These are phyloP conservation scores for Phasianus colchicus DNA, from an alignment of 2,113 vertebrate genomes.

Conservation along the genomic window DNA sequence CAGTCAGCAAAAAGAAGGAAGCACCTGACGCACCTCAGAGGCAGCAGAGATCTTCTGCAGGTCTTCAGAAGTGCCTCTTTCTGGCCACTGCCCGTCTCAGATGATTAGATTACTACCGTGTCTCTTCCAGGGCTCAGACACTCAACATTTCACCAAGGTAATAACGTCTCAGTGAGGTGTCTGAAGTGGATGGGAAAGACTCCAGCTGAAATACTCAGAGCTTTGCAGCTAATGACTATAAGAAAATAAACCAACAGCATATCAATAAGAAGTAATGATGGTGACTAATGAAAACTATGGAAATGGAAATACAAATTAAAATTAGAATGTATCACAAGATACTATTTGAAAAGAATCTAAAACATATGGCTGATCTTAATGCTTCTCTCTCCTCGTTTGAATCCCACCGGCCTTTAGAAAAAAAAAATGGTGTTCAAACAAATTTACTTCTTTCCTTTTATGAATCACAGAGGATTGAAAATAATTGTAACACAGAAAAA, in stretches of 20 bases:
- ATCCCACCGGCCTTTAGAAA: not conserved
- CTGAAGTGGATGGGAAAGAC: not conserved
- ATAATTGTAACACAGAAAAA: not conserved
- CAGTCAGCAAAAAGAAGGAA: not conserved
- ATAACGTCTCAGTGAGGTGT: not conserved
- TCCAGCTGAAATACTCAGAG: not conserved
- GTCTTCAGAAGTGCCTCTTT: not conserved
- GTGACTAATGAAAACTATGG: not conserved
- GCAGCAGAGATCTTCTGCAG: not conserved
- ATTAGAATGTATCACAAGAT: not conserved
- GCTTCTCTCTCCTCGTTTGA: not conserved
- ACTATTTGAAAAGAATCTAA: not conserved
- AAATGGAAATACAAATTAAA: not conserved
- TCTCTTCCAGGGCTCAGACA: not conserved
- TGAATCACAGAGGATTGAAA: not conserved
- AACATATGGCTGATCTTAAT: not conserved
- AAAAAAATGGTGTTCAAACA: not conserved
- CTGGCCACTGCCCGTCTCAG: not conserved
- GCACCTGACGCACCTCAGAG: not conserved
- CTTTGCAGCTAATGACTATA: not conserved
- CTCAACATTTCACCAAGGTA: not conserved
- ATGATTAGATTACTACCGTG: not conserved
- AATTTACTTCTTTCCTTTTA: not conserved
- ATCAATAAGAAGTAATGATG: not conserved
- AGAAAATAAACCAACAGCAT: not conserved